Base-by-base conservation (phyloP, 2,888 invertebrate species). In the Apamea crenata region DNA sequence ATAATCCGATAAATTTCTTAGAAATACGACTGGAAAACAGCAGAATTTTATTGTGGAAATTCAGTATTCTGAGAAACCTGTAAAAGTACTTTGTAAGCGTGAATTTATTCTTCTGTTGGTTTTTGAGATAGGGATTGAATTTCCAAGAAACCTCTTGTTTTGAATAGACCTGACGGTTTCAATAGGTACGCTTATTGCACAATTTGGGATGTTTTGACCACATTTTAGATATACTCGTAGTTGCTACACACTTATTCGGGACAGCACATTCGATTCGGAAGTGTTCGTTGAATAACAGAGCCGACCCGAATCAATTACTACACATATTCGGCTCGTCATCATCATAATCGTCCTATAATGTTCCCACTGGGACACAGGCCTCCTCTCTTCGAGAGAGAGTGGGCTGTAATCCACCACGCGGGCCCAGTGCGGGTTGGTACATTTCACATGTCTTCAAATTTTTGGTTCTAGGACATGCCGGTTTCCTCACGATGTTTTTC, bases 31-130 rank as follows among this genome's bases (percentile, higher is more conserved):
- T 21, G 3, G 8, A 29, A 47, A 7, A n/a, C 1, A n/a, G 12
- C 7, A 21, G 16, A 10, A 1, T n/a, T n/a, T n/a, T n/a, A 21
- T 40, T 25, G 10, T 68, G 4, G 47, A 56, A 69, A 56, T 32
- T 7, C 0, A 2, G 56, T 69, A 56, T 74, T 75, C 32, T 25
- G 12, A 32, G 63, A 69, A 74, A 32, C 75, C 70, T 44, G n/a
- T 32, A 47, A 53, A 81, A 81, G 4, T 16, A 65, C 29, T 63
- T 69, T 68, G 29, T 5, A 44, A 69, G 21, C 25, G 44, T 47
- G 8, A 50, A 29, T 74, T 14, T 18, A 56, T 70, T 29, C 3
- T 66, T 79, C 53, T n/a, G 32, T 66, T 40, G 56, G 7, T 67
- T 72, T 61, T 44, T 21, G 61, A 50, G 4, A 16, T 10, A 12